Evolutionary conservation across 2,888 invertebrate species (phyloP), one percentile per base, ranked within the genome.

Genomic region (Oscheius sp.): DNA sequence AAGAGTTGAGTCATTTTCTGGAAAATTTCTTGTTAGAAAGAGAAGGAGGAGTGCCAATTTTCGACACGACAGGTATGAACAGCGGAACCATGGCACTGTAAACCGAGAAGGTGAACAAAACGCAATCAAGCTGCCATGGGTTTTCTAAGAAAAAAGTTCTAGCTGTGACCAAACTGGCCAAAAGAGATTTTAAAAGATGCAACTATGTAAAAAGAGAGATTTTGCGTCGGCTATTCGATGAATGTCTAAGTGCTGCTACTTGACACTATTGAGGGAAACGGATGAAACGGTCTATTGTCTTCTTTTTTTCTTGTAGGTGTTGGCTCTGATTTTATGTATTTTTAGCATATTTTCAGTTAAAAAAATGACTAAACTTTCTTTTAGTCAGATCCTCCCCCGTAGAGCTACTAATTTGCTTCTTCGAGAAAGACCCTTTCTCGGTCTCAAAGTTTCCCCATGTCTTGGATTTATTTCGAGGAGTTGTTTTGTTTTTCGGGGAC

Each of bases 91-190:
- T 48, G 48, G 23, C 48, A 55, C 55, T 55, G 55, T 55, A 55
- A 55, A 55, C 33, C 55, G 55, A 33, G 55, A 33, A 55, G 55
- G 55, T 33, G 55, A 55, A 55, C 37, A 55, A 55, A 55, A 55
- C 55, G 55, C 55, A 55, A 55, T 55, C 55, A 55, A 27, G 48
- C 25, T 48, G 17, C 42, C 25, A 29, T 52, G 29, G 25, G 52
- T 12, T 29, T 52, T 52, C 52, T 20, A 20, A 55, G 34, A 55
- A 55, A 55, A 15, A 17, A 34, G n/a, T 33, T 3, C 31, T 6
- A 23, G 48, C 25, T 48, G 20, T 48, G 48, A 55, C 29, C n/a
- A n/a, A 27, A 27, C 52, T 27, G 52, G n/a, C 29, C 29, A 3
- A 10, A 52, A n/a, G 52, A 25, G 27, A 25, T 52, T 52, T 52